Evolutionary conservation across 2,113 vertebrate genomes (phyloP).

Genomic region (Herpetotheres cachinnans): DNA sequence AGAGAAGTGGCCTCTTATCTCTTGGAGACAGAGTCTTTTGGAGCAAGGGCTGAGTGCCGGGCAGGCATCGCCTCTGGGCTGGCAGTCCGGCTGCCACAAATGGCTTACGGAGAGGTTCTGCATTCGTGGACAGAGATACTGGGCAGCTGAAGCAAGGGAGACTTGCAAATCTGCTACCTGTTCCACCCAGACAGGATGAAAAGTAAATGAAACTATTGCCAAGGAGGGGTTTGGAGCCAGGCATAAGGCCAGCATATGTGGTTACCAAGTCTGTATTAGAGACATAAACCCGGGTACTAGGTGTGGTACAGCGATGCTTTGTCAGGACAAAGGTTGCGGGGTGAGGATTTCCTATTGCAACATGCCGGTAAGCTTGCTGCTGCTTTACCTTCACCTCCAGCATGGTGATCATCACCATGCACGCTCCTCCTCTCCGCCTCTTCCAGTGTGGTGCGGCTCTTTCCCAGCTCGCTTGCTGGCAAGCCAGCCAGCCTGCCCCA

Average conservation of each 20-base stretch:
- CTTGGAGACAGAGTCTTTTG: not conserved
- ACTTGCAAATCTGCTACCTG: not conserved
- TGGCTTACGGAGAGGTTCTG: not conserved
- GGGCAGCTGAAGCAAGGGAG: not conserved
- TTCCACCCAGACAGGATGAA: not conserved
- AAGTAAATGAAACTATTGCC: not conserved
- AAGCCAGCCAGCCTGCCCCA: not conserved
- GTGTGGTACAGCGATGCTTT: not conserved
- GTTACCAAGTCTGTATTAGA: not conserved
- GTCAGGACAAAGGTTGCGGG: too few relatives aligned
- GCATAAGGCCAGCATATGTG: not conserved
- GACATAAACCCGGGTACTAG: fast-evolving
- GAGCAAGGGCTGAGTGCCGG: not conserved
- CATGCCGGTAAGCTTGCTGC: not conserved
- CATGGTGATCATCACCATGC: not conserved
- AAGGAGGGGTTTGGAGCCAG: not conserved
- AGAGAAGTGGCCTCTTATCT: not conserved
- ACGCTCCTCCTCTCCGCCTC: not conserved
- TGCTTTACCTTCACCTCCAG: not conserved
- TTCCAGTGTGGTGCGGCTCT: not conserved
- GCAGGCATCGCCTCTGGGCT: not conserved
- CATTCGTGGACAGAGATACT: not conserved
- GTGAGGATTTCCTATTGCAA: not conserved
- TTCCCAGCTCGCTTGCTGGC: not conserved
- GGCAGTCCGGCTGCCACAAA: not conserved